These are phyloP conservation scores for Lepetodrilus schrolli DNA, from an alignment of 2,888 invertebrate species.

Conservation along the genomic window DNA sequence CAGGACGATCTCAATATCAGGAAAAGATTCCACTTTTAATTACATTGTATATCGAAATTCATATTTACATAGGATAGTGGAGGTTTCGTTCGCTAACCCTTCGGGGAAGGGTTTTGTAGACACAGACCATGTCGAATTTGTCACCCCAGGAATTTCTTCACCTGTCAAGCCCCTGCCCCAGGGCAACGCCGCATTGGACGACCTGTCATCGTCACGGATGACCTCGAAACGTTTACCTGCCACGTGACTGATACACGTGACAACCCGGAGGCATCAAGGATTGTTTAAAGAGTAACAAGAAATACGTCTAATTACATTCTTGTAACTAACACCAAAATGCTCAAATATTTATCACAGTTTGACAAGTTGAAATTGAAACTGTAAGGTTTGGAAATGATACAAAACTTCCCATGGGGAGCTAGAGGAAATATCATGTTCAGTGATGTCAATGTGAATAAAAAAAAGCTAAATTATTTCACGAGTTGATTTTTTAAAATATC, in stretches of 20 bases:
- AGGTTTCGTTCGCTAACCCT: neutral
- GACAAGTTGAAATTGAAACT: constrained; percentile 20
- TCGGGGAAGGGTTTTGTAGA: neutral
- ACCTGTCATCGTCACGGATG: neutral
- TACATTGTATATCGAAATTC: constrained; percentile 23
- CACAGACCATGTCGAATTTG: constrained; percentile 16
- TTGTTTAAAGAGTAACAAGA: neutral
- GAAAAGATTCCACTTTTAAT: neutral
- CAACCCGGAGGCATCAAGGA: neutral
- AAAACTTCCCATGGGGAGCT: no score
- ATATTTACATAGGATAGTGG: neutral
- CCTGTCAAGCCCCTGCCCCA: neutral
- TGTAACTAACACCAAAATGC: neutral
- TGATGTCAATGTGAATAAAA: no score
- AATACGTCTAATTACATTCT: neutral
- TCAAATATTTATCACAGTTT: neutral
- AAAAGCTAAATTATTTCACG: no score
- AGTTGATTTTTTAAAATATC: no score
- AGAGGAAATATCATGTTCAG: no score
- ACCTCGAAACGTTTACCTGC: neutral
- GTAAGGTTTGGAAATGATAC: no score
- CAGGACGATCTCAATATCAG: neutral
- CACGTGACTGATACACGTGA: constrained; percentile 1
- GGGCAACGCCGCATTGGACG: neutral
- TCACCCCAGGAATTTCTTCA: constrained; percentile 17